phyloP scores from a whole-genome alignment of 2,797 vertebrate genomes.

The Siniperca undulata region DNA sequence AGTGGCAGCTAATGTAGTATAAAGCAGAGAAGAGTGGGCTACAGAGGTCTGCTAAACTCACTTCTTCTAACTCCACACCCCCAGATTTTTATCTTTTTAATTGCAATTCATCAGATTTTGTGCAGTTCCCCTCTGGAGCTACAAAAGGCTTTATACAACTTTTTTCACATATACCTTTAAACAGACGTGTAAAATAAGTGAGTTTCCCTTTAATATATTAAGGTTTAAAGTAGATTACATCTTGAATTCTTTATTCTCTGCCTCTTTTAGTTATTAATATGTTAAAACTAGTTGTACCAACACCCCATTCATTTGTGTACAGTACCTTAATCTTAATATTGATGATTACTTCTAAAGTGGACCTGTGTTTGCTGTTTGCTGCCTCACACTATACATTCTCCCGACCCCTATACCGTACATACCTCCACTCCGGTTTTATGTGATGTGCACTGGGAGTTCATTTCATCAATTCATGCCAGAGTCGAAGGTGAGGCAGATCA shows the following conservation, averaged over 20 bases:
- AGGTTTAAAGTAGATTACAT: not conserved
- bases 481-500: not conserved
- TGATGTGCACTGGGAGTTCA: constrained; percentile 8
- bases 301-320: not conserved
- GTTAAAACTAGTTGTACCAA: not conserved
- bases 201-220: not conserved
- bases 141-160: not conserved
- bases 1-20: too few relatives aligned
- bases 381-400: not conserved
- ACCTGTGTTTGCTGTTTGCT: constrained; percentile 3
- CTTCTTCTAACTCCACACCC: too few relatives aligned
- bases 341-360: not conserved
- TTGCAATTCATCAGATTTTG: too few relatives aligned
- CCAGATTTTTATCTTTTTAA: too few relatives aligned
- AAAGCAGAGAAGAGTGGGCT: too few relatives aligned
- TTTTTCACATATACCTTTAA: not conserved
- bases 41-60: too few relatives aligned
- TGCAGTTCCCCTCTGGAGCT: too few relatives aligned
- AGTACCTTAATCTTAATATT: not conserved
- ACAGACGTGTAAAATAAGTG: not conserved
- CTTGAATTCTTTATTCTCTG: not conserved
- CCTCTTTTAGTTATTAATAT: not conserved
- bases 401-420: not conserved
- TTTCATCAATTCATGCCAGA: constrained; percentile 19
- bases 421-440: constrained; percentile 11